Percentiles rank a stretch among this genome's conserved stretches.
phyloP scores from a whole-genome alignment of 2,888 invertebrate genomes.

The Papilio demoleus region DNA sequence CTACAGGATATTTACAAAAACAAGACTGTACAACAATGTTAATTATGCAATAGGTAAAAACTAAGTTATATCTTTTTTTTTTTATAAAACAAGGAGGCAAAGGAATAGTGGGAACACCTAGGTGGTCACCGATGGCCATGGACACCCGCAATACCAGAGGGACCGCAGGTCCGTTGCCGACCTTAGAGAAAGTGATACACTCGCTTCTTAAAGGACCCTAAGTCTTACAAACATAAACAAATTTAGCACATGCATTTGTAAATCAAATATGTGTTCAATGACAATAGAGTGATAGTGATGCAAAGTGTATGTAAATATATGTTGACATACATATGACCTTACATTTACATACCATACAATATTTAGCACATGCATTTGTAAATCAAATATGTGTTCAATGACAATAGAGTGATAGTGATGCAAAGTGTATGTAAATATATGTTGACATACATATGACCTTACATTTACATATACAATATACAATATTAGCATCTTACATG shows the following conservation, averaged over 20 bases:
- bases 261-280: not conserved
- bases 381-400: not conserved
- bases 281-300: not conserved
- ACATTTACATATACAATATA: not conserved
- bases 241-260: constrained; percentile 7
- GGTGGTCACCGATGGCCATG: no score
- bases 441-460: constrained; percentile 8
- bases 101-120: no score
- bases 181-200: no score
- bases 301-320: constrained; percentile 4
- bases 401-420: not conserved
- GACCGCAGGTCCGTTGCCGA: no score
- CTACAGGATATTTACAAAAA: no score
- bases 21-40: no score
- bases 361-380: constrained; percentile 7
- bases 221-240: no score
- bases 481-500: not conserved
- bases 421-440: constrained; percentile 4
- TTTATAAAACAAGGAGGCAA: no score
- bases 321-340: constrained; percentile 8
- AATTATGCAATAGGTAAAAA: no score
- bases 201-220: no score
- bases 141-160: no score
- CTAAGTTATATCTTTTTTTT: no score
- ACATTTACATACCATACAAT: not conserved